Conservation (phyloP, 1,140 invertebrate genomes). For the Drosophila miranda region DNA sequence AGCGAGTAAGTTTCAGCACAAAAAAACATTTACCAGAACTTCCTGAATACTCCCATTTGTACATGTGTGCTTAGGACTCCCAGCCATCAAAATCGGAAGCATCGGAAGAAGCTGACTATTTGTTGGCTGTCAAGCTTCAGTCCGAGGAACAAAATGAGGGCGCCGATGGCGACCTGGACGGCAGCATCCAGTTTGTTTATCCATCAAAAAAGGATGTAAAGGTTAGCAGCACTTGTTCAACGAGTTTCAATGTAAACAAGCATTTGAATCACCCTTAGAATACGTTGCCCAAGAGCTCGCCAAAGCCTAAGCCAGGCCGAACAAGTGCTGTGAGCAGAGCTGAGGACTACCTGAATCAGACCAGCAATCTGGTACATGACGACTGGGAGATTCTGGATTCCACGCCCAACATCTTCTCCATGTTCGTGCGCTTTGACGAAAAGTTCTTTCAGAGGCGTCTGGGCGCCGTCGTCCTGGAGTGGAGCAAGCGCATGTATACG, state of each 20-base stretch:
- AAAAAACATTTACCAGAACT: neutral
- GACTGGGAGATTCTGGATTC: constrained; percentile 93
- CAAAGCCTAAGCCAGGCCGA: too few species aligned
- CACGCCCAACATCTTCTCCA: constrained; percentile 92
- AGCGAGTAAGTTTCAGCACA: neutral
- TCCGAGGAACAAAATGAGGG: constrained; percentile 73
- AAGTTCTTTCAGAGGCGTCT: constrained; percentile 93
- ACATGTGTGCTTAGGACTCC: neutral
- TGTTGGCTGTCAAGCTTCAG: constrained; percentile 83
- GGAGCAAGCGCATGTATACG: constrained; percentile 97
- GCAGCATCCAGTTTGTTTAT: constrained; percentile 23
- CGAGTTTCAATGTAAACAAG: neutral
- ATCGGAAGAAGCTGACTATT: constrained; percentile 72
- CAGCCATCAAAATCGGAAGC: neutral
- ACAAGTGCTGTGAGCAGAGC: neutral
- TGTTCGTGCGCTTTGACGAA: constrained; percentile 94
- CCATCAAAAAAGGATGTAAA: neutral
- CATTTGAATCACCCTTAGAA: neutral
- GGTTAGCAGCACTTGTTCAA: neutral
- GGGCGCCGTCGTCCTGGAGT: constrained; percentile 91
- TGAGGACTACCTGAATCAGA: constrained; percentile 60
- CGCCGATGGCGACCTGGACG: constrained; percentile 13
- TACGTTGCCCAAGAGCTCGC: too few species aligned
- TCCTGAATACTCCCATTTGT: neutral
- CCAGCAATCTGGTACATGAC: constrained; percentile 77